Conservation (phyloP, 2,113 vertebrate species). For the Notarius quadriscutis region DNA sequence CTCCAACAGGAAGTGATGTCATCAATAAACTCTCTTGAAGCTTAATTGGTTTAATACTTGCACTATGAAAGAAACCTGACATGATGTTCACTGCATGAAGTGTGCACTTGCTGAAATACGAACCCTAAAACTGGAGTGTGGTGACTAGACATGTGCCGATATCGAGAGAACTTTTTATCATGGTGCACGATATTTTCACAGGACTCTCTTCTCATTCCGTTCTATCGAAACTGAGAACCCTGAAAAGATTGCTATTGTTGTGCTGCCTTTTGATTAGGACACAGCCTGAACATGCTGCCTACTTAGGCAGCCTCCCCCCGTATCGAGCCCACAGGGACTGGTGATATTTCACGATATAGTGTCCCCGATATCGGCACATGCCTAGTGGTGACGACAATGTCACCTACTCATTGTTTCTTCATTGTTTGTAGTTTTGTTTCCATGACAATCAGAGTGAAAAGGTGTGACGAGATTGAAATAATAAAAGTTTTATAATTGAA, state of each 20-base stretch:
- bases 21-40: neutral
- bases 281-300: neutral
- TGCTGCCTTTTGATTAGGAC: neutral
- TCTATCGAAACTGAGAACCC: neutral
- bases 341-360: neutral
- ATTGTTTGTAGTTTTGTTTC: conserved; percentile 49
- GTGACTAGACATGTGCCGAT: neutral
- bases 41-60: neutral
- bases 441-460: conserved; percentile 75
- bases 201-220: neutral
- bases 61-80: conserved; percentile 11
- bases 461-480: conserved; percentile 77
- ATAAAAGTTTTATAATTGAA: conserved; percentile 83
- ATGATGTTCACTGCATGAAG: neutral
- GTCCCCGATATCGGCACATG: neutral
- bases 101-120: neutral
- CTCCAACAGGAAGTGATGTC: conserved; percentile 17
- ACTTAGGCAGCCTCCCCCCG: too few relatives aligned
- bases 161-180: neutral
- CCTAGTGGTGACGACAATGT: conserved; percentile 41
- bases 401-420: conserved; percentile 48
- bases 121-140: neutral
- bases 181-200: neutral
- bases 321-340: neutral
- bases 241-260: neutral